Conservation (phyloP, 1,140 invertebrate species). For the Thaumatotibia leucotreta region DNA sequence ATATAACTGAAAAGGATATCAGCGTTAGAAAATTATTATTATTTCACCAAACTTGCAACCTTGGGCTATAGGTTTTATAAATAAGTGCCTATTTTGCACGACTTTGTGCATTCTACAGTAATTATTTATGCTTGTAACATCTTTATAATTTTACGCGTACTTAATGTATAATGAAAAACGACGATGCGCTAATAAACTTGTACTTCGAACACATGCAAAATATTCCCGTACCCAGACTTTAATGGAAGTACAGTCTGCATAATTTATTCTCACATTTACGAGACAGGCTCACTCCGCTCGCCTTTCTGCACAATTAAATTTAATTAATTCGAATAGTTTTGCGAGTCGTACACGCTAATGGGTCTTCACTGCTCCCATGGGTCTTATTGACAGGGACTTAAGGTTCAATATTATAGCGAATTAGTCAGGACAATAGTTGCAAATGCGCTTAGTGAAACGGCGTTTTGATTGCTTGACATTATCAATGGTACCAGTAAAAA, state of each 20-base stretch:
- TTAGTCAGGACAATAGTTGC: background rate
- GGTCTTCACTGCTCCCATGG: too few species aligned
- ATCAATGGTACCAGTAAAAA: background rate
- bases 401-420: background rate
- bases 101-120: too few species aligned
- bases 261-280: conserved; percentile 12
- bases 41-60: too few species aligned
- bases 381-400: background rate
- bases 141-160: too few species aligned
- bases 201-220: background rate
- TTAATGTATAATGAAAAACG: background rate
- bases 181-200: background rate
- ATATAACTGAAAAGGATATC: too few species aligned
- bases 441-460: background rate
- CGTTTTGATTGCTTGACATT: background rate
- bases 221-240: background rate
- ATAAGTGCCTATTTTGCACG: too few species aligned
- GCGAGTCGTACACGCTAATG: conserved; percentile 7
- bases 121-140: too few species aligned
- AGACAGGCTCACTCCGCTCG: conserved; percentile 1
- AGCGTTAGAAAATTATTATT: too few species aligned
- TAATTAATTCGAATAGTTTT: conserved; percentile 17
- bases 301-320: conserved; percentile 15
- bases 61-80: too few species aligned
- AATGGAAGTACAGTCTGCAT: background rate